Base-by-base conservation (phyloP, 2,888 invertebrate genomes). In the Amphipyra tragopoginis region DNA sequence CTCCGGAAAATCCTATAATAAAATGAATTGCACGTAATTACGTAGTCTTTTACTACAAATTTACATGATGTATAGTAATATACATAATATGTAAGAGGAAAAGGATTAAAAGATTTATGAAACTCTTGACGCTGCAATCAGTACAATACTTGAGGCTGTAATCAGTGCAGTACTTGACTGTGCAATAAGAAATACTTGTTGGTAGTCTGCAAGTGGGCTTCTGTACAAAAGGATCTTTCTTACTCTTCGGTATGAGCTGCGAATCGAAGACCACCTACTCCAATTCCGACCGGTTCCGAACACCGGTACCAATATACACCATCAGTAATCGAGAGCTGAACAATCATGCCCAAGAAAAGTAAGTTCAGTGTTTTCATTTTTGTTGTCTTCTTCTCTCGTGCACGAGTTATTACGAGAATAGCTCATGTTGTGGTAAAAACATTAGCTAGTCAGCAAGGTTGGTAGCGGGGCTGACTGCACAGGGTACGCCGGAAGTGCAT, bases 91-190 rank as follows among this genome's bases (percentile, higher is more conserved):
- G 7, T 45, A 57, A 52, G 34, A 71, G 69, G 74, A 57, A 63
- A 68, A 63, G 54, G 53, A 50, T 57, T 47, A 55, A 54, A 39
- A 21, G 53, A 44, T 45, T 57, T 52, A 58, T 49, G 58, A 53
- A 42, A 55, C 56, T 48, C 68, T 74, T 67, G 74, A 53, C 29
- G 29, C 11, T 52, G 57, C 57, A 63, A 69, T 74, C 57, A 68
- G 42, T 43, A 36, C 29, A 48, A 11, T 33, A 71, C 74, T 71
- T 63, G 69, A 68, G 40, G 39, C 7, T 42, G 29, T 62, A 52
- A 63, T 58, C 51, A 58, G 34, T 56, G 38, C 54, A 45, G 15
- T 42, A 50, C 45, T n/a, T 39, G 42, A 52, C 9, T 21, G 5
- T 52, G 54, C 48, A 48, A 43, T 39, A n/a, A 10, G n/a, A 33